Evolutionary conservation across 2,888 invertebrate species (phyloP), one percentile per base, ranked within the genome.

Genomic region (Phortica magna): DNA sequence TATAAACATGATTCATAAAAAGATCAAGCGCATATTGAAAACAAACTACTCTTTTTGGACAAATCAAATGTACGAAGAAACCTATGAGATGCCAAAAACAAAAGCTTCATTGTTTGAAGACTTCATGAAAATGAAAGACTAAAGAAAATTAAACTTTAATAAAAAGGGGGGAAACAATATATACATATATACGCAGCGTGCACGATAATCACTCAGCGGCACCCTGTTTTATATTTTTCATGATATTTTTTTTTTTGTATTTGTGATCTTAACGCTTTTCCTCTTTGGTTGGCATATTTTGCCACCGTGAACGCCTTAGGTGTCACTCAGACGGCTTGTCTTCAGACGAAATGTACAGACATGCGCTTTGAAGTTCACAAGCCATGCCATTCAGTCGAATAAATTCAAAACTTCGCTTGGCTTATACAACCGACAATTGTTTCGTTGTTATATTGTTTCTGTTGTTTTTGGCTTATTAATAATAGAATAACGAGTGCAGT

Each of bases 391-490:
- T 5, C 9, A 48, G 7, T 7, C 48, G 48, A 48, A 48, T 4
- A 0, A 1, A 31, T 31, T 31, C 31, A 48, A 48, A 12, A 48
- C 3, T 14, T 48, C 48, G 14, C 48, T 48, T 48, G 3, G 48
- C 31, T 31, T 31, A 31, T 4, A 31, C 31, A 48, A 9, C 10
- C 64, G 70, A 65, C 70, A 42, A 10, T 41, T 70, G 70, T 59
- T 73, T 78, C 76, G 70, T 78, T 80, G 76, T 76, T 76, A 74
- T 80, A 78, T 81, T 31, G 31, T 48, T 9, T 48, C 14, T 48
- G n/a, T n/a, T n/a, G n/a, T n/a, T 48, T 12, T 48, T 48, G 48
- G 9, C 48, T 48, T 12, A 12, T 48, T 48, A 48, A 48, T 48
- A 48, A 48, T 48, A 12, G 9, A 48, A 48, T 48, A 14, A 48